phyloP scores from a whole-genome alignment of 2,888 invertebrate species.

The Congeria kusceri region DNA sequence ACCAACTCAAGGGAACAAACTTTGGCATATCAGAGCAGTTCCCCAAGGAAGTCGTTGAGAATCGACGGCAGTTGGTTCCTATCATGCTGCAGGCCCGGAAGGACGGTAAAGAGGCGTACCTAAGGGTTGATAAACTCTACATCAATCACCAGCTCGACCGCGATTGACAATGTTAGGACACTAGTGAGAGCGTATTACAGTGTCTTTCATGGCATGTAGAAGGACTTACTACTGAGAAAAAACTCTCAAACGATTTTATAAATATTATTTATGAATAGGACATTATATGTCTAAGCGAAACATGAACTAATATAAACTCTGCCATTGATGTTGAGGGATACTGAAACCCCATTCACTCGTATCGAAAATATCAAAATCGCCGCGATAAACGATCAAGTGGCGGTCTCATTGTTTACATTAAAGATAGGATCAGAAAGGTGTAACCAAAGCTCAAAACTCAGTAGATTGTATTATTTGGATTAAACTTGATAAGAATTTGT shows the following conservation, averaged over 20 bases:
- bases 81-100: too few relatives aligned
- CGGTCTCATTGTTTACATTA: background rate
- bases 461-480: background rate
- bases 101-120: too few relatives aligned
- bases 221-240: background rate
- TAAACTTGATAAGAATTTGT: background rate
- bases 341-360: background rate
- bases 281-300: background rate
- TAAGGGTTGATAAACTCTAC: background rate
- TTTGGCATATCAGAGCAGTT: too few relatives aligned
- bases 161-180: background rate
- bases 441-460: background rate
- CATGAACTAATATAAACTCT: background rate
- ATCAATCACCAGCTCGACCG: background rate
- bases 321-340: background rate
- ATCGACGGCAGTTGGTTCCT: too few relatives aligned
- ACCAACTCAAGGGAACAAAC: too few relatives aligned
- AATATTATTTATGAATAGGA: background rate
- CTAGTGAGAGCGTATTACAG: background rate
- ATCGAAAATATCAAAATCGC: background rate
- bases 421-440: background rate
- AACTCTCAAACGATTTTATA: background rate
- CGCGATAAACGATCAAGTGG: background rate
- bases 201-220: background rate
- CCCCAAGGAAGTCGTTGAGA: too few relatives aligned